These are phyloP conservation scores for Graptemys geographica DNA, from an alignment of 2,797 vertebrate species.

Conservation along the genomic window DNA sequence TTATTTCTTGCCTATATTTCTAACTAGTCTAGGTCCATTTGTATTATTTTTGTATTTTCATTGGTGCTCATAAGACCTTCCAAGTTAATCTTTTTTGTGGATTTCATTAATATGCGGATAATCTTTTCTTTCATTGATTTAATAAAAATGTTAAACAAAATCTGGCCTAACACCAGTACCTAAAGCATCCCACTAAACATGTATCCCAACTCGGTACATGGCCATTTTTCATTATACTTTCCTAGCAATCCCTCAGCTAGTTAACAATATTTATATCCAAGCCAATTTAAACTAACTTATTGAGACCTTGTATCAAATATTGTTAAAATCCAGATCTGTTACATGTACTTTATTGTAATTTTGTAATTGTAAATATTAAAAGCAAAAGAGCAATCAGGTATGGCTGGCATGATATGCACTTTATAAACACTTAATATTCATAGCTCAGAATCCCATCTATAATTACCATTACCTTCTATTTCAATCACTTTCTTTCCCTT, in stretches of 20 bases:
- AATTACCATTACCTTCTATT: neutral
- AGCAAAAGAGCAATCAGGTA: neutral
- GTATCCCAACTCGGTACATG: conserved; percentile 18
- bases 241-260: conserved; percentile 35
- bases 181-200: conserved; percentile 21
- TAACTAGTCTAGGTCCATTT: conserved; percentile 50
- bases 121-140: conserved; percentile 70
- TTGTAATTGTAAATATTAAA: conserved; percentile 16
- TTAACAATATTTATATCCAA: conserved; percentile 52
- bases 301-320: conserved; percentile 18
- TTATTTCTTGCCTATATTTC: conserved; percentile 54
- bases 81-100: conserved; percentile 62
- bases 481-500: neutral
- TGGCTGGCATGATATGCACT: neutral
- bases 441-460: neutral
- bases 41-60: conserved; percentile 50
- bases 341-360: neutral
- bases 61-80: conserved; percentile 32
- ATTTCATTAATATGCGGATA: conserved; percentile 74
- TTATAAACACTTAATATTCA: neutral
- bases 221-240: conserved; percentile 61
- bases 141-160: conserved; percentile 77
- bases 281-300: conserved; percentile 51
- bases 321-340: conserved; percentile 26
- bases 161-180: conserved; percentile 65